Conservation (phyloP, 2,797 vertebrate species). For the Mus spretus region DNA sequence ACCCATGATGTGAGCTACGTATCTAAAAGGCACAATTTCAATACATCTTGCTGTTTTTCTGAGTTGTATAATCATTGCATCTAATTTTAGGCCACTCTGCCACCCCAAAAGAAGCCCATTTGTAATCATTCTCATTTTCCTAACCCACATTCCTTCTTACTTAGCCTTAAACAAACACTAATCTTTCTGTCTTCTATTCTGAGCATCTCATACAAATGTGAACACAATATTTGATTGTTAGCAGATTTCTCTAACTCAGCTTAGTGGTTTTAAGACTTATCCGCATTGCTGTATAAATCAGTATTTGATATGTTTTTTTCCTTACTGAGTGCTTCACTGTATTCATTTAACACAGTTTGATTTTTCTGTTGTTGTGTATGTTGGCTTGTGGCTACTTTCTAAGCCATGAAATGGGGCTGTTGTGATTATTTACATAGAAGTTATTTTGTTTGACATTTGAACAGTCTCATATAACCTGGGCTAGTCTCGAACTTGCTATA, state of each 20-base stretch:
- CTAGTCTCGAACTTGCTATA: background rate
- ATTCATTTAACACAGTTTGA: background rate
- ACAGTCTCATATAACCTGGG: background rate
- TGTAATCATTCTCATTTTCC: background rate
- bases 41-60: background rate
- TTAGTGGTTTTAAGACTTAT: background rate
- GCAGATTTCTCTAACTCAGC: background rate
- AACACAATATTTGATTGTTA: background rate
- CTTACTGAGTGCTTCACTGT: background rate
- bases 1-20: background rate
- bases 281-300: background rate
- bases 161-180: background rate
- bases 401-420: background rate
- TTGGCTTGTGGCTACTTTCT: background rate
- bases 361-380: background rate
- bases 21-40: background rate
- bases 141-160: background rate
- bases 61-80: background rate
- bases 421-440: background rate
- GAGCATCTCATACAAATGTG: background rate
- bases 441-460: background rate
- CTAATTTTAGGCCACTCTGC: constrained; percentile 42
- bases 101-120: background rate
- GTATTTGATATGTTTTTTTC: background rate
- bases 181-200: background rate